Evolutionary conservation across 2,888 invertebrate species (phyloP), one percentile per base, ranked within the genome.

Genomic region (Cecidostiba fungosa): DNA sequence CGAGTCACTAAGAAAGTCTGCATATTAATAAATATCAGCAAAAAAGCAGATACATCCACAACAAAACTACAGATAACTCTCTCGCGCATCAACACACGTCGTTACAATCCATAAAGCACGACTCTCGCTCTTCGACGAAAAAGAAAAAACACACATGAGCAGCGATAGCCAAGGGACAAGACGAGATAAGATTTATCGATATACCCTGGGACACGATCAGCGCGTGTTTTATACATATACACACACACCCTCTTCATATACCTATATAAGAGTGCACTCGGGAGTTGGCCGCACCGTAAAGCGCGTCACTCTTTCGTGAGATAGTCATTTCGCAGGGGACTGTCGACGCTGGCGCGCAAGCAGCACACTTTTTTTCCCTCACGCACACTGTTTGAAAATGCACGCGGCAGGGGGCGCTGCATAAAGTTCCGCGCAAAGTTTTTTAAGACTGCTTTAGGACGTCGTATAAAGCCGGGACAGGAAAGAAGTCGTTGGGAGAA

Each of bases 181-280:
- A 85, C 84, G 78, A 82, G 84, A 87, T 87, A 84, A 84, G 84
- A 87, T 83, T 84, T 80, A 85, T 85, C 74, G 85, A 86, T 82
- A 87, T 77, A 72, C 62, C 80, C 50, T 12, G 19, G 82, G 32
- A 29, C 73, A 36, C 26, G 50, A 72, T n/a, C 39, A 23, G 16
- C 26, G 36, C 43, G 59, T 59, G 62, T 43, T 6, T 6, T 43
- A 12, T 43, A 12, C 10, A 43, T 26, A 36, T 85, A 32, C 6
- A 29, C 26, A 10, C 4, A 29, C 26, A 12, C 23, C 16, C 73
- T 69, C 32, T 77, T 59, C 10, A 32, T 14, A 76, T 16, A 8
- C 10, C 3, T 10, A 10, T 50, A 23, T 59, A 39, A 29, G 43
- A 80, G 74, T 70, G 79, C 80, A 80, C 70, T 85, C 80, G 69